Base-by-base conservation (phyloP, 2,888 invertebrate genomes). In the Blastobasis adustella region DNA sequence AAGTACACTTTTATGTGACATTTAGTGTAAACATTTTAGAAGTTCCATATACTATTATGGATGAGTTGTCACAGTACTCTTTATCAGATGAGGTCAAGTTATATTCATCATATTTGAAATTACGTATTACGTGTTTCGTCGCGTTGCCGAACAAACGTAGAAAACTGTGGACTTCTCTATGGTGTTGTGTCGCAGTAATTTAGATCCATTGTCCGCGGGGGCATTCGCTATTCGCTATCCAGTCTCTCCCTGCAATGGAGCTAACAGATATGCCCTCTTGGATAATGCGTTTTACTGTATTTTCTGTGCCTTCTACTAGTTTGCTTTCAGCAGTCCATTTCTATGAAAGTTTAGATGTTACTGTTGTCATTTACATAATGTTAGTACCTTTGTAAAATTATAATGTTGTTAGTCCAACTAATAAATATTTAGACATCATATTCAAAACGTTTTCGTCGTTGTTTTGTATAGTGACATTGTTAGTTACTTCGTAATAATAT, bases 251-350 rank as follows among this genome's bases (percentile, higher is more conserved):
- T 23, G 23, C 23, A 23, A 23, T 23, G 9, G 5, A 6, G 43
- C 43, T 43, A 10, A 6, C 43, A 43, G 23, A 9, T n/a, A n/a
- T n/a, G n/a, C n/a, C n/a, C n/a, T n/a, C n/a, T n/a, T n/a, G n/a
- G 43, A n/a, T 10, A 10, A 9, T 43, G n/a, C 6, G 7, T 66
- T 65, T 60, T 74, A 72, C 69, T 74, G 73, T 76, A 73, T 72
- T 71, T 76, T 79, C 74, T 76, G 83, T 84, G 84, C 83, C 83
- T 84, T 84, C 69, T 57, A 73, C 65, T 74, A 73, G 73, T 75
- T 80, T 74, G 73, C 75, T 79, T 79, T 73, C 71, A 69, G 71
- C 71, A 67, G 73, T 77, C 73, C 71, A 65, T 57, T 59, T 68
- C 62, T 70, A 65, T 67, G 61, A 69, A 69, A 67, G 62, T 70